These are phyloP conservation scores for Eupithecia vulgata DNA, from an alignment of 2,888 invertebrate species.

Conservation along the genomic window DNA sequence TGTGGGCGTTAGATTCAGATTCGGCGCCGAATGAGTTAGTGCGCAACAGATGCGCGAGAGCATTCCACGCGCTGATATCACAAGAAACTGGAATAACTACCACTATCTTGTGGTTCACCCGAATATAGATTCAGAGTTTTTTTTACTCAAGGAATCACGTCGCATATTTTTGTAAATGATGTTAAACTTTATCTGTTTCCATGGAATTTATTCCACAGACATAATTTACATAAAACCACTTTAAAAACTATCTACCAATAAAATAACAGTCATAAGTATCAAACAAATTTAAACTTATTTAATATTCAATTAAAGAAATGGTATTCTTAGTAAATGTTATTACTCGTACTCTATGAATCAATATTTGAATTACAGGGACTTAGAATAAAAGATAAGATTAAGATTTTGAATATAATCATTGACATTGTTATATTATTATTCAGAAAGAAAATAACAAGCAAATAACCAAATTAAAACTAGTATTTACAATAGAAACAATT, in stretches of 20 bases:
- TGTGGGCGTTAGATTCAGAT: constrained; percentile 27
- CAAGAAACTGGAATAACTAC: constrained; percentile 30
- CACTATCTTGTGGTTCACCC: constrained; percentile 19
- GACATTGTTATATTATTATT: too few species aligned
- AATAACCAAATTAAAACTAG: too few species aligned
- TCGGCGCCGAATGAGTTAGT: constrained; percentile 63
- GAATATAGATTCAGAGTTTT: background rate
- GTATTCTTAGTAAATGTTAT: too few species aligned
- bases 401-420: too few species aligned
- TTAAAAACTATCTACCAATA: background rate
- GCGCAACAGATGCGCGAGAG: constrained; percentile 67
- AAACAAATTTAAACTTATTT: too few species aligned
- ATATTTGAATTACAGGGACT: too few species aligned
- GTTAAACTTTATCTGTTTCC: background rate
- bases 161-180: background rate
- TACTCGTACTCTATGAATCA: too few species aligned
- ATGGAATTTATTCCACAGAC: background rate
- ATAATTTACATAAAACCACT: background rate
- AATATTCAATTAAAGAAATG: too few species aligned
- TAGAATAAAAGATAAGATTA: too few species aligned
- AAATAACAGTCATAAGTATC: too few species aligned
- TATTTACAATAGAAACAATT: too few species aligned
- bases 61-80: constrained; percentile 27
- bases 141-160: background rate
- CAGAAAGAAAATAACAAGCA: too few species aligned